Evolutionary conservation across 1,140 invertebrate species (phyloP).

Genomic region (Drosophila quadrilineata): DNA sequence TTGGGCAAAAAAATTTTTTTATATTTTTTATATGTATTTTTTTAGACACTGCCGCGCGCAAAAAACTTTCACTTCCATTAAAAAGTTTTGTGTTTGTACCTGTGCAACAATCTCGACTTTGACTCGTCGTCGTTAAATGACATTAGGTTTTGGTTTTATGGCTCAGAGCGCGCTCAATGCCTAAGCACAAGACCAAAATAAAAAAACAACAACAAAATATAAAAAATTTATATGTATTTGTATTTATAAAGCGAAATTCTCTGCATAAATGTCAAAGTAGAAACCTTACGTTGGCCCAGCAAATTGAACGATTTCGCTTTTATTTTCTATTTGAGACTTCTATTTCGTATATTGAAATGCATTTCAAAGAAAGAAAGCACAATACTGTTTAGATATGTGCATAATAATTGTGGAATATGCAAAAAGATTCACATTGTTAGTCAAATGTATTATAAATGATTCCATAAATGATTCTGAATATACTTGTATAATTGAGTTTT

Average conservation of each 20-base stretch:
- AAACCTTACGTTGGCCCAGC: constrained; percentile 60
- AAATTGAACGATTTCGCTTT: constrained; percentile 65
- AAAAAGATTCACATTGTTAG: too few species aligned
- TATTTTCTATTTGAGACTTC: constrained; percentile 29
- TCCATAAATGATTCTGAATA: too few species aligned
- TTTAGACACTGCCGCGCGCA: constrained; percentile 55
- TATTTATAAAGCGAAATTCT: too few species aligned
- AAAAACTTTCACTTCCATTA: constrained; percentile 78
- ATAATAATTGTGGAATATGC: too few species aligned
- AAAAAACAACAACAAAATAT: too few species aligned
- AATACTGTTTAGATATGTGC: too few species aligned
- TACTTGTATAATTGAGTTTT: too few species aligned
- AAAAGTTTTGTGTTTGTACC: constrained; percentile 59
- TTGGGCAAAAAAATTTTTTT: constrained; percentile 45
- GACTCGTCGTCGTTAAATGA: constrained; percentile 60
- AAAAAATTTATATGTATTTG: too few species aligned
- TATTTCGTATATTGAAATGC: constrained; percentile 1
- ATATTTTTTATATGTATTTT: constrained; percentile 40
- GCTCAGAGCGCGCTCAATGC: too few species aligned
- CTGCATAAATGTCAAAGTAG: constrained; percentile 68
- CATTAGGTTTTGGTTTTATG: constrained; percentile 75
- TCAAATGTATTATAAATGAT: too few species aligned
- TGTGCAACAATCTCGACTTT: constrained; percentile 27
- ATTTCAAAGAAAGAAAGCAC: constrained; percentile 4
- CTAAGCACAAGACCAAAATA: too few species aligned